Evolutionary conservation across 2,888 invertebrate species (phyloP).

Genomic region (Folsomia candida): DNA sequence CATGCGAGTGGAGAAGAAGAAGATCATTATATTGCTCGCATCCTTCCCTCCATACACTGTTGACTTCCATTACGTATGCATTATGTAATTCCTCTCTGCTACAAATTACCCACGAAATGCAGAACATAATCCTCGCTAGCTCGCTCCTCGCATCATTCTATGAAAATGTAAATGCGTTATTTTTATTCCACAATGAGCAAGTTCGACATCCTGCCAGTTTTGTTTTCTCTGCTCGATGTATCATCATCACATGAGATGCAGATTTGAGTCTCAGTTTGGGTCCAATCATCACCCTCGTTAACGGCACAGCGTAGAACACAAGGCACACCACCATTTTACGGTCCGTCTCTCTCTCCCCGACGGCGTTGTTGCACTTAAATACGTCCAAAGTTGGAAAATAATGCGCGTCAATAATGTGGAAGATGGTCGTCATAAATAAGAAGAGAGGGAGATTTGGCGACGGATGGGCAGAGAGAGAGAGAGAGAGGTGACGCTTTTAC

Average conservation of each 20-base stretch:
- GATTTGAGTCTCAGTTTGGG: neutral
- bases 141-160: neutral
- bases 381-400: constrained; percentile 3
- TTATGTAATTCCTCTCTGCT: neutral
- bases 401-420: neutral
- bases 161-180: neutral
- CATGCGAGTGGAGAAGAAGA: neutral
- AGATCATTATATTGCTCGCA: neutral
- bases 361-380: neutral
- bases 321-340: neutral
- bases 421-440: neutral
- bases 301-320: neutral
- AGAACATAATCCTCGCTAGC: too few relatives aligned
- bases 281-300: neutral
- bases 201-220: neutral
- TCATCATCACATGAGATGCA: neutral
- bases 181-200: neutral
- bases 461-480: too few relatives aligned
- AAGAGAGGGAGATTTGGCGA: neutral
- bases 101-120: neutral
- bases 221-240: neutral
- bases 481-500: neutral
- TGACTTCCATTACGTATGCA: neutral
- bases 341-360: neutral
- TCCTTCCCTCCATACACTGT: neutral